phyloP scores from a whole-genome alignment of 2,797 vertebrate species.

The Rousettus madagascariensis region DNA sequence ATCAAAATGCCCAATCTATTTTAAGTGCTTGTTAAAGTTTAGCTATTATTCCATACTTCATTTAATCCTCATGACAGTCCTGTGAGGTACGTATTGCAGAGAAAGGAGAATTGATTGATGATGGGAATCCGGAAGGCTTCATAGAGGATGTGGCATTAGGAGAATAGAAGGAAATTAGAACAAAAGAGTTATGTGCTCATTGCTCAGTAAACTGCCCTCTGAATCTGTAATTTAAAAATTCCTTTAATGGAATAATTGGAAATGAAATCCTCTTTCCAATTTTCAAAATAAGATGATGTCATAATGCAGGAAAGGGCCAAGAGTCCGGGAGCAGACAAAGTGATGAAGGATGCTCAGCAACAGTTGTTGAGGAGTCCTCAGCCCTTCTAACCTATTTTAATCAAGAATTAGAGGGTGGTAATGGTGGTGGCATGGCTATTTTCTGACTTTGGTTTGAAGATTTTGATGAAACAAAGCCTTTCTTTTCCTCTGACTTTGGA shows the following conservation, averaged over 20 bases:
- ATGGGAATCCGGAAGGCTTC: not conserved
- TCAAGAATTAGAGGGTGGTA: not conserved
- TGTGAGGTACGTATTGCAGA: not conserved
- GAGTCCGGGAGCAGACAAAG: not conserved
- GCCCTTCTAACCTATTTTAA: not conserved
- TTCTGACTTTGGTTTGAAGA: slow-evolving; percentile 16
- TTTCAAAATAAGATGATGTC: slow-evolving; percentile 60
- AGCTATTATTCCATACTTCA: not conserved
- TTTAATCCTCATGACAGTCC: not conserved
- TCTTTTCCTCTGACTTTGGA: not conserved
- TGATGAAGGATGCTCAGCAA: not conserved
- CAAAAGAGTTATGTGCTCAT: not conserved
- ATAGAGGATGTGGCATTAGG: not conserved
- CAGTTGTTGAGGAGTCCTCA: not conserved
- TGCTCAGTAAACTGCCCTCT: not conserved
- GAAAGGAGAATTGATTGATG: not conserved
- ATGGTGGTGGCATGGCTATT: not conserved
- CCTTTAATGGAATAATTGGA: slow-evolving; percentile 61
- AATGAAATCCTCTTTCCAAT: not conserved
- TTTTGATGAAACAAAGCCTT: not conserved
- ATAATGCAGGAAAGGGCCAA: slow-evolving; percentile 37
- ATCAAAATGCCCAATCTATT: not conserved
- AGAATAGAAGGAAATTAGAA: slow-evolving; percentile 28
- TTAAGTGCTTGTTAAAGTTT: not conserved
- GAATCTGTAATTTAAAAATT: slow-evolving; percentile 41